Percentiles rank a stretch among this genome's conserved stretches.
Evolutionary conservation across 2,888 invertebrate genomes (phyloP).

Genomic region (Eledona agricola): DNA sequence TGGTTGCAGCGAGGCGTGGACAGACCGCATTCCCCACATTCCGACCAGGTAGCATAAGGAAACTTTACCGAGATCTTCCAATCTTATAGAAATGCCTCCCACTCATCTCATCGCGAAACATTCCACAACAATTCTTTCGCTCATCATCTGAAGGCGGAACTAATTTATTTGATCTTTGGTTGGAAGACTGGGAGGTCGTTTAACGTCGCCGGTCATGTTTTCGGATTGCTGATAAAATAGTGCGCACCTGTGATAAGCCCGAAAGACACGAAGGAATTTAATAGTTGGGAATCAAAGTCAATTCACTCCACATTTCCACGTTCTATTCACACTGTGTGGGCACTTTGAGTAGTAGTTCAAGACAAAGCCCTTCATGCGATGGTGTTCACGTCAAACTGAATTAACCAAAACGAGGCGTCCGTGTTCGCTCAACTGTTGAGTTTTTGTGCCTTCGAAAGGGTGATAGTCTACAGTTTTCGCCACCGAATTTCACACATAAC

Average conservation of each 20-base stretch:
- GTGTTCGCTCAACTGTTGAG: conserved; percentile 27
- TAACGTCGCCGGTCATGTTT: not conserved
- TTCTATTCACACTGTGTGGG: conserved; percentile 39
- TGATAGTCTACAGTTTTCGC: conserved; percentile 20
- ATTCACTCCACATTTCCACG: conserved; percentile 31
- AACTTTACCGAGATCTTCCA: conserved; percentile 42
- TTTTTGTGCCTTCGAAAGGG: conserved; percentile 29
- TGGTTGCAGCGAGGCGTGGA: conserved; percentile 49
- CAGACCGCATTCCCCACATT: conserved; percentile 56
- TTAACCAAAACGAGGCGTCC: conserved; percentile 19
- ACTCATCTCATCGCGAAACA: conserved; percentile 39
- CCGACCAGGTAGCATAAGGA: conserved; percentile 52
- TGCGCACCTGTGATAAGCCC: conserved; percentile 29
- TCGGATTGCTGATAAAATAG: not conserved
- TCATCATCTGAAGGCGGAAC: conserved; percentile 24
- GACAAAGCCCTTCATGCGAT: conserved; percentile 37
- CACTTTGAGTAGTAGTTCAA: conserved; percentile 38
- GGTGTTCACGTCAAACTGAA: conserved; percentile 25
- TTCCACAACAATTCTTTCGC: conserved; percentile 19
- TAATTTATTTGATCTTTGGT: conserved; percentile 34
- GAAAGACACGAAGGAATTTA: conserved; percentile 17
- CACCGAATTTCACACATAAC: conserved; percentile 13
- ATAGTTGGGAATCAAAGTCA: conserved; percentile 34
- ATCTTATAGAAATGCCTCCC: conserved; percentile 37
- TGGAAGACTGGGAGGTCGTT: not conserved